phyloP scores from a whole-genome alignment of 2,113 vertebrate genomes.

The Labrus mixtus region DNA sequence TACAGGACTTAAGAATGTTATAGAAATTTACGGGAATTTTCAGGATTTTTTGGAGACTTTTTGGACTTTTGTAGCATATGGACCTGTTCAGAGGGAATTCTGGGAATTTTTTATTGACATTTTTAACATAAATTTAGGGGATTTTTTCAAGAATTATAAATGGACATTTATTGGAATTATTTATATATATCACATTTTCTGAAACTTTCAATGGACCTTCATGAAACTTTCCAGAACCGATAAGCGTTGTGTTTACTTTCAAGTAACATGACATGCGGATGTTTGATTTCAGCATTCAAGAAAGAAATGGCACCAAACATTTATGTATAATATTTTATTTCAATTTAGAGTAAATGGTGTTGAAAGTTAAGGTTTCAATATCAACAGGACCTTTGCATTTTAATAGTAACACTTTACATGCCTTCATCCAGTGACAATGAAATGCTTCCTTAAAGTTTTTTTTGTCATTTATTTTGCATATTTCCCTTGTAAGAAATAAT shows the following conservation, averaged over 20 bases:
- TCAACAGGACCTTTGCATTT: conserved; percentile 92
- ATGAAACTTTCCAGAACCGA: no score
- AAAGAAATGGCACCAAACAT: conserved; percentile 53
- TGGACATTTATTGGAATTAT: no score
- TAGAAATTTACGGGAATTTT: no score
- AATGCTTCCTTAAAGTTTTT: conserved; percentile 90
- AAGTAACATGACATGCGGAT: neutral
- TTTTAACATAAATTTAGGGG: no score
- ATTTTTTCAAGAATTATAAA: no score
- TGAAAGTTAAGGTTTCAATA: conserved; percentile 93
- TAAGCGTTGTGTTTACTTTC: neutral
- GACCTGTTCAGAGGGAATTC: no score
- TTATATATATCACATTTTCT: no score
- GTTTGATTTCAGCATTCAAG: neutral
- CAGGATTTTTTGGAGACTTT: no score
- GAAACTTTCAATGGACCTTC: no score
- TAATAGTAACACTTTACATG: conserved; percentile 93
- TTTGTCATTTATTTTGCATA: conserved; percentile 85
- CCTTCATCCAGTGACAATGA: conserved; percentile 94
- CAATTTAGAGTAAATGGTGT: conserved; percentile 93
- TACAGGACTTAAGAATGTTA: no score
- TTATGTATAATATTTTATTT: conserved; percentile 90
- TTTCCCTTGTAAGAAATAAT: conserved; percentile 99
- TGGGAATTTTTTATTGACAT: no score
- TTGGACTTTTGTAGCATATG: no score